Evolutionary conservation across 1,140 invertebrate genomes (phyloP).

Genomic region (Scaptomyza graminum): DNA sequence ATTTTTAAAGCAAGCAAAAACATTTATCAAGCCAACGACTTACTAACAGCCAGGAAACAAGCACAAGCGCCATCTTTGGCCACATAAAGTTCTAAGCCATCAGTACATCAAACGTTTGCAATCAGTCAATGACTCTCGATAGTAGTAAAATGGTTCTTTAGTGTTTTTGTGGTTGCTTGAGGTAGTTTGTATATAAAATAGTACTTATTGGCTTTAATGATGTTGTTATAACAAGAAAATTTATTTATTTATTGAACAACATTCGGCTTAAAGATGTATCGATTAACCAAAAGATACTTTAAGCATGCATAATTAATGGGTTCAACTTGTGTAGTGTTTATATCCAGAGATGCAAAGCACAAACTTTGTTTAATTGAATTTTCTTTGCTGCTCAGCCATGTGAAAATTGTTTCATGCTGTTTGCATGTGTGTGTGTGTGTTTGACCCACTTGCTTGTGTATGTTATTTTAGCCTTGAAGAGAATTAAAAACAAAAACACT

Average conservation of each 20-base stretch:
- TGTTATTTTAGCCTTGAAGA: conserved; percentile 4
- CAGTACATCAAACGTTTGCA: conserved; percentile 14
- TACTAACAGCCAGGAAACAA: conserved; percentile 17
- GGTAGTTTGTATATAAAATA: not conserved
- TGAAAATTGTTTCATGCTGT: conserved; percentile 26
- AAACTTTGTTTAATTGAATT: conserved; percentile 47
- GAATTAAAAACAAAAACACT: no score
- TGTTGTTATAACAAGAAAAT: not conserved
- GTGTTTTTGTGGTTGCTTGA: not conserved
- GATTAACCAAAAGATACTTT: conserved; percentile 1
- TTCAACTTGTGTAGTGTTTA: conserved; percentile 3
- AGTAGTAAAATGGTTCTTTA: no score
- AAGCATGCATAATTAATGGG: not conserved
- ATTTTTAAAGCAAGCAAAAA: conserved; percentile 69
- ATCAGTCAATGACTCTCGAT: conserved; percentile 29
- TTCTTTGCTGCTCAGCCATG: conserved; percentile 36
- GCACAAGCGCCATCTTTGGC: conserved; percentile 35
- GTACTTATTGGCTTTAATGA: conserved; percentile 11
- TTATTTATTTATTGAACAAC: not conserved
- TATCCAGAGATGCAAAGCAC: conserved; percentile 21
- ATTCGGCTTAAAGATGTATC: no score
- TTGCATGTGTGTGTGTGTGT: not conserved
- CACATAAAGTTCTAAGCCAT: conserved; percentile 63
- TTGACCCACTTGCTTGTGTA: conserved; percentile 30
- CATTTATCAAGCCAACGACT: conserved; percentile 57